Base-by-base conservation (phyloP, 2,113 vertebrate genomes). In the Tachysurus vachellii region DNA sequence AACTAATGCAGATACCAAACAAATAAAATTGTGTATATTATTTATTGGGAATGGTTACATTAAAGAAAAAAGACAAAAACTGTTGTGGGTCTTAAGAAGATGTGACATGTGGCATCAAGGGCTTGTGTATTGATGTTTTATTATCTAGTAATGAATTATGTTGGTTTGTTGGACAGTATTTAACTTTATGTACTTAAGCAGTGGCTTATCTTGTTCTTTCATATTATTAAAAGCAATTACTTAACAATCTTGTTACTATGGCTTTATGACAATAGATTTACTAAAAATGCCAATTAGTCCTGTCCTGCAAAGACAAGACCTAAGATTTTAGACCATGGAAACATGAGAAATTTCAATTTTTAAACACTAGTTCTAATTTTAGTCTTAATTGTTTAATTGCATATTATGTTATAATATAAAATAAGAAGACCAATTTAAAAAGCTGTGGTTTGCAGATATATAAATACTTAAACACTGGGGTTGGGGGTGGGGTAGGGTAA, bases 401-500 rank as follows among this genome's bases (percentile, higher is more conserved):
- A 28, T 50, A 57, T 61, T 6, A 17, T 71, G 19, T 59, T 59
- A 66, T 64, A n/a, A 68, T 77, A 11, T 57, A 31, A 57, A 80
- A 80, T 59, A 80, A 59, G 28, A 42, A 12, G 21, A 21, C 57
- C 31, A 21, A 81, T 0, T 26, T 61, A 42, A 61, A 81, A 36
- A 23, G 31, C 79, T 61, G 79, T 44, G 77, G 77, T 80, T 57
- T 80, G 9, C 54, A 36, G 36, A 17, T 12, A n/a, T 36, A 23
- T 80, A 36, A 80, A 59, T 80, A 59, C 28, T 59, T 80, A 80
- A 23, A 28, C 79, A 61, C 21, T 44, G 56, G 19, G 75, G 71
- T 36, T 36, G 36, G 36, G 36, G 36, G 36, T 36, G 36, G 36
- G 36, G 36, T 36, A 17, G 16, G n/a, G 23, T 47, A 61, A 81